These are phyloP conservation scores for Sphenopsis melanotis DNA, from an alignment of 2,797 vertebrate genomes.

Conservation along the genomic window DNA sequence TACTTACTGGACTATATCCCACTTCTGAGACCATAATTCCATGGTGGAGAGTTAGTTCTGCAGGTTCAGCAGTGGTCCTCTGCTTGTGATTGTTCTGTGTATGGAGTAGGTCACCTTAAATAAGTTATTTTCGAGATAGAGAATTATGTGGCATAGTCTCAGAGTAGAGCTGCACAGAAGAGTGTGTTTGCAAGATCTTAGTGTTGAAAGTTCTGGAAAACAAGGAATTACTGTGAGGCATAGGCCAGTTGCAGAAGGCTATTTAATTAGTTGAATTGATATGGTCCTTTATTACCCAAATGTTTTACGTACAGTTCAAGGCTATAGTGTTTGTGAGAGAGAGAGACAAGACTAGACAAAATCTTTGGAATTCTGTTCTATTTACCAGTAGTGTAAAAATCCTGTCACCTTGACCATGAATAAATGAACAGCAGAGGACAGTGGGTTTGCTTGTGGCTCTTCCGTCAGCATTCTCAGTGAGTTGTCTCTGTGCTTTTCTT, in stretches of 20 bases:
- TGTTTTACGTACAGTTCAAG: accelerated
- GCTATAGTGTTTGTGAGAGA: background rate
- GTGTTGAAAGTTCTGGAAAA: background rate
- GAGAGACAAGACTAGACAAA: background rate
- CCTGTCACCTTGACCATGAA: background rate
- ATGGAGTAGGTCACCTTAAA: background rate
- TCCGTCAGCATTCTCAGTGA: background rate
- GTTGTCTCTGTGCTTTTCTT: background rate
- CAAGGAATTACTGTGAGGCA: background rate
- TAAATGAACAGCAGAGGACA: background rate
- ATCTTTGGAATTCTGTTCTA: background rate
- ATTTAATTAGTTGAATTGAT: background rate
- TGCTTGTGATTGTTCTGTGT: background rate
- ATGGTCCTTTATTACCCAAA: background rate
- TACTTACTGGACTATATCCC: background rate
- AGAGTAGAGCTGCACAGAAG: background rate
- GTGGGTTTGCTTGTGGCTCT: background rate
- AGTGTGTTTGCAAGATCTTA: background rate
- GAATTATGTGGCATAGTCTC: background rate
- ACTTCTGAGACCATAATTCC: background rate
- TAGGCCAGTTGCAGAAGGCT: background rate
- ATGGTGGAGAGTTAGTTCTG: background rate
- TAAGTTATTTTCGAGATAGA: background rate
- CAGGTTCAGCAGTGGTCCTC: background rate
- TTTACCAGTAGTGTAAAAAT: background rate